Percentiles rank a stretch among this genome's conserved stretches.
phyloP scores from a whole-genome alignment of 1,140 invertebrate species.

The Monochamus saltuarius region DNA sequence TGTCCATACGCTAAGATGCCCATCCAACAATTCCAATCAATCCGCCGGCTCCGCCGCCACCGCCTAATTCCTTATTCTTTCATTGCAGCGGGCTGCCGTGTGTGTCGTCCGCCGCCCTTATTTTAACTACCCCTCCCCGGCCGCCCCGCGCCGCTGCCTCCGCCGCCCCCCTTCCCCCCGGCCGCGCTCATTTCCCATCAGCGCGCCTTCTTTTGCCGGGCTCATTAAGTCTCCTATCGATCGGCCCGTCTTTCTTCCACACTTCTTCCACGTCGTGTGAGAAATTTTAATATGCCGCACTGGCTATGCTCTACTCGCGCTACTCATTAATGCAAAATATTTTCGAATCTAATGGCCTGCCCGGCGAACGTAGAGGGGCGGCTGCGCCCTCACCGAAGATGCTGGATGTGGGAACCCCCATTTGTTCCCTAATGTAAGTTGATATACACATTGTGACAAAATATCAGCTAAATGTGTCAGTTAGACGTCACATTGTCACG shows the following conservation, averaged over 20 bases:
- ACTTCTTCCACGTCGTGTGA: slow-evolving; percentile 35
- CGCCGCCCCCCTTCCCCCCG: slow-evolving; percentile 1
- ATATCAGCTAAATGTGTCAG: too few relatives aligned
- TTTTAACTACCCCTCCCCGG: slow-evolving; percentile 1
- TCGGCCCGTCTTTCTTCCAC: slow-evolving; percentile 35
- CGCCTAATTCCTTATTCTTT: slow-evolving; percentile 11
- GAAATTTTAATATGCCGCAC: slow-evolving; percentile 36
- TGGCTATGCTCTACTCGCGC: slow-evolving; percentile 21
- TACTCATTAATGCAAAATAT: slow-evolving; percentile 29
- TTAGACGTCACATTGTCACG: too few relatives aligned
- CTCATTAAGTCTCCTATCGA: slow-evolving; percentile 41
- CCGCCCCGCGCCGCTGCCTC: not conserved
- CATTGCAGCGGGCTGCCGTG: slow-evolving; percentile 5
- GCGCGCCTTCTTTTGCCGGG: slow-evolving; percentile 35
- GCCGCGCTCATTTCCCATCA: slow-evolving; percentile 32
- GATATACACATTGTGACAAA: too few relatives aligned
- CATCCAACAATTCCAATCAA: too few relatives aligned
- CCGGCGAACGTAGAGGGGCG: too few relatives aligned
- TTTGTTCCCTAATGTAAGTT: too few relatives aligned
- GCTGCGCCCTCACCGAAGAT: too few relatives aligned
- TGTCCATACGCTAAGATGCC: too few relatives aligned
- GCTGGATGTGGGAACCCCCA: too few relatives aligned
- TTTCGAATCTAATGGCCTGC: too few relatives aligned
- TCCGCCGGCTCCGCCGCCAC: too few relatives aligned
- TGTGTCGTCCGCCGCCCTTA: slow-evolving; percentile 6